Evolutionary conservation across 2,113 vertebrate species (phyloP).

Genomic region (Anarhynchus alexandrinus): DNA sequence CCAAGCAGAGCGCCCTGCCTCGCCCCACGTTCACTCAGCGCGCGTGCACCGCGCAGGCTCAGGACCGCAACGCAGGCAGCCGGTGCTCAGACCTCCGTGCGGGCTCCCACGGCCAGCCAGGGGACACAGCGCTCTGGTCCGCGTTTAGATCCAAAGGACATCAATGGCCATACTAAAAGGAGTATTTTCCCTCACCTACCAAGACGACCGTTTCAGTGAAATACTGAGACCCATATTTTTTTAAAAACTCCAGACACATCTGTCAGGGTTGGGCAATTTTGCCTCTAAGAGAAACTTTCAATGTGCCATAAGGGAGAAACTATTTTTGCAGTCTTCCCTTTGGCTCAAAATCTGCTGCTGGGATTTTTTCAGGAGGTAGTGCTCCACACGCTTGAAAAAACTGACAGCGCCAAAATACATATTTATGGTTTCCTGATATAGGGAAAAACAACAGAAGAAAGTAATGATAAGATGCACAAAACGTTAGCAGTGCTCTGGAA

Average conservation of each 20-base stretch:
- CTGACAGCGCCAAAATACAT: constrained; percentile 15
- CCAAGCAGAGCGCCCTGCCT: neutral
- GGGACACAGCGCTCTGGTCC: neutral
- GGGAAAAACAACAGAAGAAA: constrained; percentile 40
- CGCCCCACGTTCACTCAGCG: rapidly evolving
- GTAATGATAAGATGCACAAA: neutral
- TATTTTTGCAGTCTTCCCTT: constrained; percentile 60
- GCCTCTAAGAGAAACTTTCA: constrained; percentile 45
- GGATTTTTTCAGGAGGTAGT: constrained; percentile 32
- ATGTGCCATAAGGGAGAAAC: constrained; percentile 58
- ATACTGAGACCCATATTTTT: constrained; percentile 22
- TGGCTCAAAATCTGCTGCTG: constrained; percentile 58
- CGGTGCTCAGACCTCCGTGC: rapidly evolving
- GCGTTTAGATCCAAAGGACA: neutral
- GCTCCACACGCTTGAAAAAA: neutral
- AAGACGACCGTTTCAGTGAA: constrained; percentile 1
- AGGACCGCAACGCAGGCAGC: rapidly evolving
- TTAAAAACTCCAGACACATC: constrained; percentile 46
- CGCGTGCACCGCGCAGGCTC: rapidly evolving
- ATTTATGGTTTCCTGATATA: constrained; percentile 49
- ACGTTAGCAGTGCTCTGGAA: neutral
- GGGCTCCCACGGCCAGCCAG: rapidly evolving
- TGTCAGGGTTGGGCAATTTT: constrained; percentile 39
- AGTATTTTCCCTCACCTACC: neutral
- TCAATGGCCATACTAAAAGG: neutral